Conservation (phyloP, 2,888 invertebrate species). For the Drepanosiphum platanoidis region DNA sequence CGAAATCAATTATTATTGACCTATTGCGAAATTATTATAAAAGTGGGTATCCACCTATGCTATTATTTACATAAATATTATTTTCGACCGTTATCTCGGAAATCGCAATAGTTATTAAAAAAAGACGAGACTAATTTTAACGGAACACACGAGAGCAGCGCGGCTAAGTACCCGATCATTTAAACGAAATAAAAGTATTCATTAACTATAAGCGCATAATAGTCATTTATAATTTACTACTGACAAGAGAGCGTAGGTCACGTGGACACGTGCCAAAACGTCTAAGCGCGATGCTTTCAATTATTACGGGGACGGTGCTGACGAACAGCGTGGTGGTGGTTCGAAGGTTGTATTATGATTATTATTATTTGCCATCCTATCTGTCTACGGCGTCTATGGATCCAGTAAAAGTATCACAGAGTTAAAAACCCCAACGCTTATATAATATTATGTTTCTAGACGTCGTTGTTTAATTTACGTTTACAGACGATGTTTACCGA, state of each 20-base stretch:
- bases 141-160: not conserved
- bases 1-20: too few species aligned
- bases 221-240: constrained; percentile 22
- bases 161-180: not conserved
- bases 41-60: not conserved
- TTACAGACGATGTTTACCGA: too few species aligned
- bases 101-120: not conserved
- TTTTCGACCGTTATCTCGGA: not conserved
- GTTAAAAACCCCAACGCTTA: too few species aligned
- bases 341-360: too few species aligned
- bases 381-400: too few species aligned
- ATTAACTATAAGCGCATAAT: constrained; percentile 5
- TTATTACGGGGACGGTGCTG: not conserved
- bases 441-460: too few species aligned
- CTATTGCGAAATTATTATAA: not conserved
- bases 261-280: constrained; percentile 31
- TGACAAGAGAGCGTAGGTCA: constrained; percentile 18
- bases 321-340: not conserved
- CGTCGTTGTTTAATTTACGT: too few species aligned
- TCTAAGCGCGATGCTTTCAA: not conserved
- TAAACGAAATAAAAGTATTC: constrained; percentile 5
- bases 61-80: not conserved
- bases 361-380: too few species aligned
- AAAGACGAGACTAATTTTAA: not conserved
- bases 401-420: too few species aligned